Base-by-base conservation (phyloP, 2,113 vertebrate species). In the Scytalopus superciliaris region DNA sequence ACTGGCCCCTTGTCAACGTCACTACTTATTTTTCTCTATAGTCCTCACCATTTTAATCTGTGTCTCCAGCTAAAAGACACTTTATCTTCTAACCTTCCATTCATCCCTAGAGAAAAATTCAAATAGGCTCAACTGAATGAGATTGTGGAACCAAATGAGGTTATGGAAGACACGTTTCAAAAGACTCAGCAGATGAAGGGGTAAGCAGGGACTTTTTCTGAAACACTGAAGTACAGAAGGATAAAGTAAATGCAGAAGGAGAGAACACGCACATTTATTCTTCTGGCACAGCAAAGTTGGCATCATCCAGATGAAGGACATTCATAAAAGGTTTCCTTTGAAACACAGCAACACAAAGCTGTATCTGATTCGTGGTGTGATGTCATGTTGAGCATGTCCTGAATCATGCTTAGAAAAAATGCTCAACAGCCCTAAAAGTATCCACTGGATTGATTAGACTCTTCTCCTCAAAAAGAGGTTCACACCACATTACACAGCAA, bases 301-400 rank as follows among this genome's bases (percentile, higher is more conserved):
- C 37, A 42, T 52, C 1, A 12, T 60, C 30, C 30, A n/a, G 12
- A 56, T 1, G 4, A 70, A 53, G 19, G 14, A 31, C 0, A 0
- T 4, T 69, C 14, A 30, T 33, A 31, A 45, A 4, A 44, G 2
- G 17, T 55, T 94, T 60, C 19, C 17, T 75, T 47, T 66, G 33
- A 89, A 80, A n/a, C 6, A 64, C 30, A 49, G 9, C 0, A 3
- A 14, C 37, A 69, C 10, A 47, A 56, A 80, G 1, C 3, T 40
- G 0, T n/a, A 15, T 8, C 33, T 83, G 50, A 66, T 35, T 55
- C 1, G 1, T 8, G 64, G 6, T 25, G 21, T 27, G 14, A 27
- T 9, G 24, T 8, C 5, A 21, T 30, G 15, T 23, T 67, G 17
- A 83, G 13, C 2, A 0, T 1, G 5, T 57, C 12, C 17, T 57